Evolutionary conservation across 2,797 vertebrate genomes (phyloP).

Genomic region (Macroramphosus scolopax): DNA sequence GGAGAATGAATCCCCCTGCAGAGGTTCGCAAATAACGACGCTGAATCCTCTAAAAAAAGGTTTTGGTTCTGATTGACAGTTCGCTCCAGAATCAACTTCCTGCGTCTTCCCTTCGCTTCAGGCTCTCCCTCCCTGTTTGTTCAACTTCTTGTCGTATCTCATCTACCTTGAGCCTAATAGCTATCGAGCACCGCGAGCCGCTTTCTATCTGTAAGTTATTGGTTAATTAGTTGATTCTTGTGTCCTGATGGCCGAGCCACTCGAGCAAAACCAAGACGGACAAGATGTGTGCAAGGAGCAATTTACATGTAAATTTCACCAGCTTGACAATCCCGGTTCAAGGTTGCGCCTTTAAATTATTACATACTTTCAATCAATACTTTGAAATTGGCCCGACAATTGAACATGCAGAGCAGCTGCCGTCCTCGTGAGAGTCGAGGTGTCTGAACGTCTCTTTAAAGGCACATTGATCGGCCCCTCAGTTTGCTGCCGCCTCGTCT

Average conservation of each 20-base stretch:
- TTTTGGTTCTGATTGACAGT: too few species aligned
- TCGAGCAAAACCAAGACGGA: slow-evolving; percentile 51
- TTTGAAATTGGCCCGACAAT: slow-evolving; percentile 8
- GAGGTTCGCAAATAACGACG: slow-evolving; percentile 68
- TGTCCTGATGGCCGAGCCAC: slow-evolving; percentile 38
- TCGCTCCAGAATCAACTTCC: too few species aligned
- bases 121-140: slow-evolving; percentile 12
- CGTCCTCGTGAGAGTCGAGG: too few species aligned
- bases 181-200: slow-evolving; percentile 19
- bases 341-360: slow-evolving; percentile 59
- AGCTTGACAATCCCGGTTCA: slow-evolving; percentile 41
- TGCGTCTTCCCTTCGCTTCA: too few species aligned
- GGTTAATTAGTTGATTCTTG: slow-evolving; percentile 48
- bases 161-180: slow-evolving; percentile 50
- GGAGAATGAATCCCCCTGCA: too few species aligned
- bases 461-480: slow-evolving; percentile 31
- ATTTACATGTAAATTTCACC: slow-evolving; percentile 71
- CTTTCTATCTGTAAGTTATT: too few species aligned
- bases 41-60: slow-evolving; percentile 72
- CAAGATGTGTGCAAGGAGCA: slow-evolving; percentile 43
- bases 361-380: slow-evolving; percentile 46
- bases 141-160: slow-evolving; percentile 37
- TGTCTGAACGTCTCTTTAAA: slow-evolving; percentile 30
- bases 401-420: slow-evolving; percentile 41
- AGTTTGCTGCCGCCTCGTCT: slow-evolving; percentile 12